phyloP scores from a whole-genome alignment of 2,888 invertebrate species.

The Amphimallon solstitiale region DNA sequence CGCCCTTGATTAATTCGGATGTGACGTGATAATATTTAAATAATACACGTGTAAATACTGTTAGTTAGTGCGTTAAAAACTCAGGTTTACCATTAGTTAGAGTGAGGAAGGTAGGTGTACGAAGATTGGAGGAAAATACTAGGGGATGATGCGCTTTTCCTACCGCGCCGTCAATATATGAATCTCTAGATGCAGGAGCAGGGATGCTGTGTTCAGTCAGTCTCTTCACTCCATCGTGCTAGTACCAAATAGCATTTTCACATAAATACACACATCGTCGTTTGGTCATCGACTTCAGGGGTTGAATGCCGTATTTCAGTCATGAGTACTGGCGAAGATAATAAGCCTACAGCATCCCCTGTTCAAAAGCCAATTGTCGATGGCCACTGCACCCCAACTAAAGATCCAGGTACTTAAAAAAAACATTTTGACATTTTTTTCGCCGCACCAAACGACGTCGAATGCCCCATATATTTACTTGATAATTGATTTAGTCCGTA shows the following conservation, averaged over 20 bases:
- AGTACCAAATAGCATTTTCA: background rate
- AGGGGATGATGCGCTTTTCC: slow-evolving; percentile 49
- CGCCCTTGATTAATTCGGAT: background rate
- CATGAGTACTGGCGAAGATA: slow-evolving; percentile 61
- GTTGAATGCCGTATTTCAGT: slow-evolving; percentile 54
- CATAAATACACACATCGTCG: slow-evolving; percentile 24
- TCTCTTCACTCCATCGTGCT: slow-evolving; percentile 33
- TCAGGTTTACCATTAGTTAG: slow-evolving; percentile 39
- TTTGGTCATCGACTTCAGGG: slow-evolving; percentile 55
- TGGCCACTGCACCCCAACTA: slow-evolving; percentile 62
- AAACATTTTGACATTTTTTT: slow-evolving; percentile 13
- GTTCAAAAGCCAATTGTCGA: slow-evolving; percentile 57
- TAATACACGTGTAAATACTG: slow-evolving; percentile 15
- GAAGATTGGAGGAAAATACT: slow-evolving; percentile 41
- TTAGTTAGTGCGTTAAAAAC: background rate
- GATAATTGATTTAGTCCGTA: background rate
- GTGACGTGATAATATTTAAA: slow-evolving; percentile 21
- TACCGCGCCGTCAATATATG: slow-evolving; percentile 48
- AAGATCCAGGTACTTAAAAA: slow-evolving; percentile 56
- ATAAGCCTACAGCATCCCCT: slow-evolving; percentile 56
- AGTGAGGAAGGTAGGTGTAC: slow-evolving; percentile 45
- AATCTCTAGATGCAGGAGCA: slow-evolving; percentile 49
- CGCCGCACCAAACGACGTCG: background rate
- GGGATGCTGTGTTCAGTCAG: slow-evolving; percentile 50
- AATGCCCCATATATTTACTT: background rate